Percentiles rank a stretch among this genome's conserved stretches.
These are phyloP conservation scores for Thermophis baileyi DNA, from an alignment of 2,113 vertebrate genomes.

Conservation along the genomic window DNA sequence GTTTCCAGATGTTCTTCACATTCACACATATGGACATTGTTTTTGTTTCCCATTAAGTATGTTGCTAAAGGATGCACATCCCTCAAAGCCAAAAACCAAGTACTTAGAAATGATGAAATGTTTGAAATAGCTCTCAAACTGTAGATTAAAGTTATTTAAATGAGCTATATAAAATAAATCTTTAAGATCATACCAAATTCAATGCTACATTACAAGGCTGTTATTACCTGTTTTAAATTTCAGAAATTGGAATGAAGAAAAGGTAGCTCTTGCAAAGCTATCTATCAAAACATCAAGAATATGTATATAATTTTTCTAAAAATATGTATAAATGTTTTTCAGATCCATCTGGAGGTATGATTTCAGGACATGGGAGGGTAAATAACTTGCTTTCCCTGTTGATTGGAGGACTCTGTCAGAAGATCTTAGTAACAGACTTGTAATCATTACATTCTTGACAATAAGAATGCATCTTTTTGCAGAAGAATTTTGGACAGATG, in stretches of 20 bases:
- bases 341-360: background rate
- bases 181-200: slow-evolving; percentile 40
- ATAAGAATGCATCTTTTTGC: background rate
- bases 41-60: slow-evolving; percentile 48
- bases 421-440: background rate
- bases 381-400: background rate
- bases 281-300: background rate
- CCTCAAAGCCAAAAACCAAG: slow-evolving; percentile 43
- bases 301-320: background rate
- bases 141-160: slow-evolving; percentile 51
- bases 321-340: background rate
- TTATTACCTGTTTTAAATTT: slow-evolving; percentile 11
- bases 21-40: slow-evolving; percentile 26
- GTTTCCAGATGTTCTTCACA: slow-evolving; percentile 64
- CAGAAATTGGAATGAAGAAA: slow-evolving; percentile 2
- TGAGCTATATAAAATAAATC: slow-evolving; percentile 23
- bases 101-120: slow-evolving; percentile 32
- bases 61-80: slow-evolving; percentile 48
- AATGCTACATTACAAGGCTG: slow-evolving; percentile 25
- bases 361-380: background rate
- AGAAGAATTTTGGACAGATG: background rate
- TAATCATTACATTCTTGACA: background rate
- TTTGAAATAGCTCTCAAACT: slow-evolving; percentile 33
- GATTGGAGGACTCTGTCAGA: background rate
- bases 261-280: slow-evolving; percentile 3